Evolutionary conservation across 2,113 vertebrate species (phyloP).

Genomic region (Oncorhynchus mykiss): DNA sequence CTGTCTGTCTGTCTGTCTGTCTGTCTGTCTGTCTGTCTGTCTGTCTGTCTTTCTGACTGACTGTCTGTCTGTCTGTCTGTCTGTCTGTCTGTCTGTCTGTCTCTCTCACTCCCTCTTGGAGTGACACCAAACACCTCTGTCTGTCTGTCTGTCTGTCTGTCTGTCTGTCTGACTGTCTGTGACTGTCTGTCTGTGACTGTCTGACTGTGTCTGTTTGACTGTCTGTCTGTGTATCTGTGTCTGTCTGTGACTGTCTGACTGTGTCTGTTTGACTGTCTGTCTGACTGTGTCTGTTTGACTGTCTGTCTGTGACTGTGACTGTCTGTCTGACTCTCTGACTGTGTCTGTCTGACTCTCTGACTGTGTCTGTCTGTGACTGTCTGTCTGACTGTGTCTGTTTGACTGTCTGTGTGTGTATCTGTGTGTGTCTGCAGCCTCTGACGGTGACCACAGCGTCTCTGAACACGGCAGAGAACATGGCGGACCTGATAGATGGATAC

Average conservation of each 20-base stretch:
- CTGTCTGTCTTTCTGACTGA: too few relatives aligned
- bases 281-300: background rate
- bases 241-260: background rate
- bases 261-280: background rate
- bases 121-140: too few relatives aligned
- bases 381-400: background rate
- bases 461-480: constrained; percentile 98
- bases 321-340: too few relatives aligned
- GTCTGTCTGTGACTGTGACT: background rate
- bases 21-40: too few relatives aligned
- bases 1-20: too few relatives aligned
- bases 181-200: background rate
- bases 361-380: background rate
- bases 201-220: background rate
- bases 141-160: constrained; percentile 15
- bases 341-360: background rate
- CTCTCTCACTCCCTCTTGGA: too few relatives aligned
- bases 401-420: constrained; percentile 1
- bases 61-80: too few relatives aligned
- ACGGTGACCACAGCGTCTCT: constrained; percentile 93
- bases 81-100: too few relatives aligned
- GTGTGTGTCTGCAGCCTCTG: constrained; percentile 80
- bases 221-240: background rate
- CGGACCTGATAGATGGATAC: constrained; percentile 96
- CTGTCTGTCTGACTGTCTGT: background rate